Conservation (phyloP, 2,888 invertebrate genomes). For the Tipula unca region DNA sequence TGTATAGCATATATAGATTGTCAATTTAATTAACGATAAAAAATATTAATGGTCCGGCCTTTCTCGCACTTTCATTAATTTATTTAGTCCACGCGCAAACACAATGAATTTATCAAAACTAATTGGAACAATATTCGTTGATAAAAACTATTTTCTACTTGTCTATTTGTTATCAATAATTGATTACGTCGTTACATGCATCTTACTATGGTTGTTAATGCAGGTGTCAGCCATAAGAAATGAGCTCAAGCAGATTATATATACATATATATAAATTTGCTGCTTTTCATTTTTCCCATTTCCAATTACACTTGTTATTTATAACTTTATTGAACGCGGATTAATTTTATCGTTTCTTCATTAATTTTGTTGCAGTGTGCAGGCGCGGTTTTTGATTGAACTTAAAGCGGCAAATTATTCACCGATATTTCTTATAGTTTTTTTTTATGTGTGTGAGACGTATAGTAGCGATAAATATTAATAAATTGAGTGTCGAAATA, state of each 20-base stretch:
- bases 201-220: background rate
- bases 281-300: background rate
- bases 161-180: too few relatives aligned
- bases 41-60: background rate
- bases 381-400: background rate
- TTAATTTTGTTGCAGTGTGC: background rate
- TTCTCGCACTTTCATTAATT: background rate
- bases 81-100: background rate
- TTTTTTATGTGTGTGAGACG: background rate
- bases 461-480: background rate
- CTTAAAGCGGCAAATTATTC: background rate
- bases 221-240: background rate
- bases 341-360: background rate
- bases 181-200: too few relatives aligned
- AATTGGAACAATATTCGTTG: background rate
- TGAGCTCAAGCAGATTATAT: too few relatives aligned
- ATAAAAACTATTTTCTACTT: too few relatives aligned
- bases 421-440: background rate
- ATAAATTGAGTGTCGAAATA: slow-evolving; percentile 14
- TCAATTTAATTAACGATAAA: background rate
- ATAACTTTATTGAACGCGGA: background rate
- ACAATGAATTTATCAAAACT: background rate
- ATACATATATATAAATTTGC: too few relatives aligned
- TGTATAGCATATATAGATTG: too few relatives aligned
- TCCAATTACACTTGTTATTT: background rate